Base-by-base conservation (phyloP, 2,797 vertebrate species). In the Kryptopterus vitreolus region DNA sequence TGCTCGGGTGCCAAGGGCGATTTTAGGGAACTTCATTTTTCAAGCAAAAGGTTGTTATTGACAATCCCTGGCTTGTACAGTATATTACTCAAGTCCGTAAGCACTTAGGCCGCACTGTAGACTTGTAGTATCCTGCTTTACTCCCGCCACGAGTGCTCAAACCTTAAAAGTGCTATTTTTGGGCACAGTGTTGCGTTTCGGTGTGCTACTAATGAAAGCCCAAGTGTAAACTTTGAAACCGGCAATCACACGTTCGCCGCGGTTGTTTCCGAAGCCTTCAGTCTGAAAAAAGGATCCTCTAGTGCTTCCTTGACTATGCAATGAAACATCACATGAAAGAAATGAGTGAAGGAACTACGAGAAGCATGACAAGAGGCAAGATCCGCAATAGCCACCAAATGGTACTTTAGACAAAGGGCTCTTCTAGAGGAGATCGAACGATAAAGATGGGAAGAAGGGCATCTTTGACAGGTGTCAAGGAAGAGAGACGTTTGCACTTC, bases 391-490 rank as follows among this genome's bases (percentile, higher is more conserved):
- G 24, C 0, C 18, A 22, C 7, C 24, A 26, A 69, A 53, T 53
- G 69, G 10, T 38, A 38, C 31, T 22, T 71, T 71, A 35, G 70
- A 55, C 33, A 58, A 58, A 15, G 35, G n/a, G 35, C 58, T 58
- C 71, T 59, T 59, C 15, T 46, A 48, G 68, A 72, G 78, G 53
- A n/a, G 33, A 24, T 38, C 50, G 62, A 81, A 55, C 26, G 79
- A 61, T 63, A 61, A 50, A 48, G 70, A 55, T 53, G 8, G 3
- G 9, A 38, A 76, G 52, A 50, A 38, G 62, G 53, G 8, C 43
- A 20, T 74, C 55, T 79, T 31, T 79, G 78, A 72, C 57, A 52
- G 55, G 58, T 72, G 68, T 58, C 68, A 59, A 53, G 68, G 46
- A 62, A 52, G 10, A 59, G 57, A 59, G 66, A 71, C 68, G 71